phyloP scores from a whole-genome alignment of 2,888 invertebrate genomes.

The Euproctis similis region DNA sequence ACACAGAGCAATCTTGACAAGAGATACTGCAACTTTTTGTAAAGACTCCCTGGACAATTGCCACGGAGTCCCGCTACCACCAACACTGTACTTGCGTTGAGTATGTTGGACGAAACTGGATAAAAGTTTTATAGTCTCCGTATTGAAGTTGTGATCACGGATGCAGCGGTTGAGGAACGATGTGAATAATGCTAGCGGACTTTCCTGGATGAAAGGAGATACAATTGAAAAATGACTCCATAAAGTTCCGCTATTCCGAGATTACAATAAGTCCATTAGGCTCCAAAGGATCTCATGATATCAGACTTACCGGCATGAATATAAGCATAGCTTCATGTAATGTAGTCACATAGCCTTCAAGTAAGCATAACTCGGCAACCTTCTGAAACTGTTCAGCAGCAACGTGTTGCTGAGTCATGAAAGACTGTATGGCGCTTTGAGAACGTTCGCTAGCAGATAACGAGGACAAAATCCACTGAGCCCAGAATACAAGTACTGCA shows the following conservation, averaged over 20 bases:
- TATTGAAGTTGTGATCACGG: conserved; percentile 60
- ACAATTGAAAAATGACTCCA: no score
- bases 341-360: conserved; percentile 74
- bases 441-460: conserved; percentile 35
- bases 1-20: conserved; percentile 78
- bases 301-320: conserved; percentile 83
- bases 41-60: conserved; percentile 71
- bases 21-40: conserved; percentile 71
- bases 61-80: conserved; percentile 42
- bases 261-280: no score
- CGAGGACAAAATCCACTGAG: conserved; percentile 73
- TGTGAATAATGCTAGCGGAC: conserved; percentile 76
- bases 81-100: conserved; percentile 55
- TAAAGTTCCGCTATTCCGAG: no score
- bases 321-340: conserved; percentile 80
- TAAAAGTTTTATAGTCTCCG: conserved; percentile 49
- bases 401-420: conserved; percentile 38
- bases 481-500: conserved; percentile 77
- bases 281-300: no score
- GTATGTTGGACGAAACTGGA: conserved; percentile 49
- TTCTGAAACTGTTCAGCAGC: conserved; percentile 53
- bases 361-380: conserved; percentile 72
- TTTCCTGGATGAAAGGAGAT: conserved; percentile 65
- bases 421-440: conserved; percentile 34
- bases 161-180: conserved; percentile 76